Conservation (phyloP, 2,113 vertebrate species). For the Romanogobio albipinnatus region DNA sequence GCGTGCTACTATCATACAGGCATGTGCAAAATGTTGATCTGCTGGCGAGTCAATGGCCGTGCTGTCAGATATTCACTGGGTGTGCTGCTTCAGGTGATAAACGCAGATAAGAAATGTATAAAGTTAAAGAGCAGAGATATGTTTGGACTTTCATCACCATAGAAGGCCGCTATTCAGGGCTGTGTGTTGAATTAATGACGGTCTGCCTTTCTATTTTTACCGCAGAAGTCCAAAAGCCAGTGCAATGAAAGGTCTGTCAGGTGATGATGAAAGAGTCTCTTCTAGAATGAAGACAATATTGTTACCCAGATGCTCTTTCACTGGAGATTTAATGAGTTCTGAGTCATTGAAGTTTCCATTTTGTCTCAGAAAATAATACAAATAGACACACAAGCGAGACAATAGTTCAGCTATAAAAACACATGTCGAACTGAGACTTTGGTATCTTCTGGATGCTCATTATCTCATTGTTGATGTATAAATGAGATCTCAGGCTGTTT, state of each 20-base stretch:
- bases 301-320: not conserved
- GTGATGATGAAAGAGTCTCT: slow-evolving; percentile 12
- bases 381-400: not conserved
- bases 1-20: not conserved
- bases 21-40: not conserved
- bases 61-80: slow-evolving; percentile 24
- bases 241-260: slow-evolving; percentile 15
- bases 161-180: not conserved
- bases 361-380: not conserved
- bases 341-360: not conserved
- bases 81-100: slow-evolving; percentile 45
- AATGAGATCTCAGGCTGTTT: not conserved
- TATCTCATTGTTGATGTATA: not conserved
- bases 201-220: slow-evolving; percentile 6
- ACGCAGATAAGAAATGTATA: slow-evolving; percentile 52
- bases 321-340: not conserved
- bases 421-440: not conserved
- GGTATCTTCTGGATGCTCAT: not conserved
- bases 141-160: slow-evolving; percentile 55
- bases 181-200: not conserved
- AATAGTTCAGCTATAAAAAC: not conserved
- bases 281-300: not conserved
- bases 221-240: slow-evolving; percentile 13
- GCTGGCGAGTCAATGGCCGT: slow-evolving; percentile 31
- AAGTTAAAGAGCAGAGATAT: slow-evolving; percentile 48